A percentile compares a stretch with the other conserved stretches of the same genome.
These are phyloP conservation scores for Phymastichus coffea DNA, from an alignment of 1,140 invertebrate genomes.

Conservation along the genomic window DNA sequence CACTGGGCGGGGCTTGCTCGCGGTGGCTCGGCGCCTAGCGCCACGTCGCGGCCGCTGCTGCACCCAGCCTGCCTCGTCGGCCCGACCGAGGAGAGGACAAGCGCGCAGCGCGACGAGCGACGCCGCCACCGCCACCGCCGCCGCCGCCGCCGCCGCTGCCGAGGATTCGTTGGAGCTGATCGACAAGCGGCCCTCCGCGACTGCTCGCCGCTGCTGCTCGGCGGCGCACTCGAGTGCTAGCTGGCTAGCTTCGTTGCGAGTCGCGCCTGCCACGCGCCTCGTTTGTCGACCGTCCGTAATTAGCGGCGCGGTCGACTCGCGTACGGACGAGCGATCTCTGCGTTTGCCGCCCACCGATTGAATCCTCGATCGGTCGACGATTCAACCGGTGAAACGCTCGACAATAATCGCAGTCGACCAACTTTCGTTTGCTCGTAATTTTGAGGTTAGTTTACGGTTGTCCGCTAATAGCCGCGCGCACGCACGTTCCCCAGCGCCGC, in stretches of 20 bases:
- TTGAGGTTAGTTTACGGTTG: slow-evolving; percentile 44
- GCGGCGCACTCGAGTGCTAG: too few relatives aligned
- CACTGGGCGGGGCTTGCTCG: slow-evolving; percentile 34
- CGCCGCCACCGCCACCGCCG: neutral
- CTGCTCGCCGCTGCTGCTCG: neutral
- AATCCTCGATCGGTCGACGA: too few relatives aligned
- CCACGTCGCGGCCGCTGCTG: slow-evolving; percentile 28
- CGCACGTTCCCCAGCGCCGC: neutral
- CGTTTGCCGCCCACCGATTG: too few relatives aligned
- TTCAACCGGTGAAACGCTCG: too few relatives aligned
- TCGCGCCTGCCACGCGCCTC: too few relatives aligned
- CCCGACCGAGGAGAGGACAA: neutral
- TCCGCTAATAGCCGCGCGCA: neutral
- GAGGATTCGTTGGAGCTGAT: neutral
- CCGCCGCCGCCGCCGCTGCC: too few relatives aligned
- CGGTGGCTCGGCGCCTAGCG: slow-evolving; percentile 39
- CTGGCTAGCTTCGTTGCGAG: too few relatives aligned
- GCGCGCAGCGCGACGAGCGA: neutral
- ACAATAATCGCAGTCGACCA: too few relatives aligned
- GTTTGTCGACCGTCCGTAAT: too few relatives aligned
- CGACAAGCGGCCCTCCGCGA: neutral
- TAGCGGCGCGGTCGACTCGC: too few relatives aligned
- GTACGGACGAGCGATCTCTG: too few relatives aligned
- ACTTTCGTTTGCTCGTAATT: slow-evolving; percentile 23
- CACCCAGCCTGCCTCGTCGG: neutral